Base-by-base conservation (phyloP, 35 echinoderm and acorn worm genomes). In the Holothuria glaberrima region DNA sequence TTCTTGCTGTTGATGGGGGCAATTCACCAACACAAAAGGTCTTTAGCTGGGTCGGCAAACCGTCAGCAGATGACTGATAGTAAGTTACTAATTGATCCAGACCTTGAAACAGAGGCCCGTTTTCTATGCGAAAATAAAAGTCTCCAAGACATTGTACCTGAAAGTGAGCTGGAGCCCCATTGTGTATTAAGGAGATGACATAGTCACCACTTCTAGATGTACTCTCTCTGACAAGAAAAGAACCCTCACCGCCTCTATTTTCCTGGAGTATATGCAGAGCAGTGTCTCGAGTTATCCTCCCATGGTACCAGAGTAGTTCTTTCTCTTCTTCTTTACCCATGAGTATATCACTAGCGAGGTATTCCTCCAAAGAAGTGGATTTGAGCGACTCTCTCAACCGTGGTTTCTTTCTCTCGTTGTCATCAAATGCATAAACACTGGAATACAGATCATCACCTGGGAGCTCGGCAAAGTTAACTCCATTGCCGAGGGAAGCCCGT, bases 121-220 rank as follows among this genome's bases (percentile, higher is more conserved):
- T 94, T 30, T 99, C 97, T 28, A 99, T 94, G 45, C 92, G 88
- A 58, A 91, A 94, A 46, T 95, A 95, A 64, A 94, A 93, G 71
- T 98, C 93, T 4, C 93, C 93, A 45, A 95, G 70, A 71, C 93
- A 95, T 75, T 99, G 97, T 16, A 99, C 92, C 69, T 95, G 97
- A 80, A 99, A 95, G 80, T 98, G 96, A 62, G 94, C 93, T 57
- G 97, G 91, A 25, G 78, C 74, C 1, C 46, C 57, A 22, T 92
- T 88, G 85, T 95, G 93, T 13, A 99, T 85, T 18, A 98, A 68
- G n/a, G 97, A 99, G 20, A 99, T 82, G n/a, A 99, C 97, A 52
- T 90, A 99, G 52, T 99, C 97, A 0, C 97, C 97, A n/a, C 30
- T 78, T 21, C 88, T 68, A 65, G 87, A 93, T 12, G 97, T 93